A percentile compares a stretch with the other conserved stretches of the same genome.
phyloP scores from a whole-genome alignment of 1,140 invertebrate species.

The Lasaia peninsularis region DNA sequence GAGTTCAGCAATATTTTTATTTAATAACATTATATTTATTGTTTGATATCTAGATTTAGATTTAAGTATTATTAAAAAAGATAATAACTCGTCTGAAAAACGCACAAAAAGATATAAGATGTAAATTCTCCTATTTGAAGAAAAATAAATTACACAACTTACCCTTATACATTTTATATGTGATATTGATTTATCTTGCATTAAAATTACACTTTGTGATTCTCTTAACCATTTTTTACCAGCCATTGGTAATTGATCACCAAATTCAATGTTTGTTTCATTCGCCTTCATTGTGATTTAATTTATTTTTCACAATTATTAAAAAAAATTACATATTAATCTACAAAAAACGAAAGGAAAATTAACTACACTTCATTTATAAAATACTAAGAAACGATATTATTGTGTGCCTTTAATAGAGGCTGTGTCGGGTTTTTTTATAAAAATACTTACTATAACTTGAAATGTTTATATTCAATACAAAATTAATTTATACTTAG shows the following conservation, averaged over 20 bases:
- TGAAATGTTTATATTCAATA: neutral
- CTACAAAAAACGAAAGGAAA: neutral
- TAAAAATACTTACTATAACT: neutral
- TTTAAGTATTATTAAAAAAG: no score
- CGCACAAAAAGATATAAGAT: no score
- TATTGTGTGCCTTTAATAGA: neutral
- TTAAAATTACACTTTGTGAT: constrained; percentile 21
- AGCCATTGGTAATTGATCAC: constrained; percentile 9
- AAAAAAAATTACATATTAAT: neutral
- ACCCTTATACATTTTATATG: constrained; percentile 57
- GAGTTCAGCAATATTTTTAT: no score
- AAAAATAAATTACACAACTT: constrained; percentile 19
- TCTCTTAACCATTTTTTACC: constrained; percentile 27
- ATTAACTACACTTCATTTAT: neutral
- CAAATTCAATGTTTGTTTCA: constrained; percentile 9
- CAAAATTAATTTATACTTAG: neutral
- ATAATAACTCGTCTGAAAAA: no score
- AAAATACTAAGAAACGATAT: neutral
- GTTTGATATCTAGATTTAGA: no score
- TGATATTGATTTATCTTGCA: constrained; percentile 29
- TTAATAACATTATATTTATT: no score
- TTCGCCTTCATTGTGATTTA: neutral
- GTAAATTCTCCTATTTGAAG: no score
- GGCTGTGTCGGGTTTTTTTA: neutral
- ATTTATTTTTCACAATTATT: neutral